A percentile compares a stretch with the other conserved stretches of the same genome.
phyloP scores from a whole-genome alignment of 1,140 invertebrate species.

The Delia radicum region DNA sequence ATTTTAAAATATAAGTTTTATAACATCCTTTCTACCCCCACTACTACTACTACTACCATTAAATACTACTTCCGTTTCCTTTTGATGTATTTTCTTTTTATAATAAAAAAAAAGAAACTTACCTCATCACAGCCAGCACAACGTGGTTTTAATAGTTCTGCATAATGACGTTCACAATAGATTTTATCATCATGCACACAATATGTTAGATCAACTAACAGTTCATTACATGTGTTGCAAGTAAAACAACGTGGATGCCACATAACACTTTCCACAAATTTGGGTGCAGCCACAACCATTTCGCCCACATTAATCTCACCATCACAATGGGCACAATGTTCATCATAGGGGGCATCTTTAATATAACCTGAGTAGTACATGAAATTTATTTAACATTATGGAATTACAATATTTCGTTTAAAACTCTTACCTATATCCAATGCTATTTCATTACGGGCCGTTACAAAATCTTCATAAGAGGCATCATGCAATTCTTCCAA shows the following conservation, averaged over 20 bases:
- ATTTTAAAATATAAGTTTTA: background rate
- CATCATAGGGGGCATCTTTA: constrained; percentile 51
- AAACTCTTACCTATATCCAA: constrained; percentile 81
- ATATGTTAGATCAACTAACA: constrained; percentile 90
- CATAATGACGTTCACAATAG: constrained; percentile 92
- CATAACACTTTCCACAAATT: constrained; percentile 61
- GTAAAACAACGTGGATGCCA: constrained; percentile 90
- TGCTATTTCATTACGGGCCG: constrained; percentile 89
- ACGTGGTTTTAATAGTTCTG: constrained; percentile 86
- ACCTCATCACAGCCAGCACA: constrained; percentile 95
- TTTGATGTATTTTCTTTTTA: background rate
- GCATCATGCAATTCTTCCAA: constrained; percentile 73
- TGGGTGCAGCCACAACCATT: constrained; percentile 59
- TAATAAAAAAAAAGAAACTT: constrained; percentile 53
- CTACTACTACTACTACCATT: too few relatives aligned
- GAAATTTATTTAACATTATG: background rate
- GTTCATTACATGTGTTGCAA: constrained; percentile 80
- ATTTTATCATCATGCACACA: constrained; percentile 83
- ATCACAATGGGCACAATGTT: constrained; percentile 59
- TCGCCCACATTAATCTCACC: constrained; percentile 59
- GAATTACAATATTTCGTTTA: constrained; percentile 45
- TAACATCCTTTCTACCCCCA: background rate
- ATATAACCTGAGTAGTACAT: constrained; percentile 41
- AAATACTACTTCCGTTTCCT: too few relatives aligned
- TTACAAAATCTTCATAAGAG: constrained; percentile 86